Base-by-base conservation (phyloP, 1,140 invertebrate species). In the Fopius arisanus region DNA sequence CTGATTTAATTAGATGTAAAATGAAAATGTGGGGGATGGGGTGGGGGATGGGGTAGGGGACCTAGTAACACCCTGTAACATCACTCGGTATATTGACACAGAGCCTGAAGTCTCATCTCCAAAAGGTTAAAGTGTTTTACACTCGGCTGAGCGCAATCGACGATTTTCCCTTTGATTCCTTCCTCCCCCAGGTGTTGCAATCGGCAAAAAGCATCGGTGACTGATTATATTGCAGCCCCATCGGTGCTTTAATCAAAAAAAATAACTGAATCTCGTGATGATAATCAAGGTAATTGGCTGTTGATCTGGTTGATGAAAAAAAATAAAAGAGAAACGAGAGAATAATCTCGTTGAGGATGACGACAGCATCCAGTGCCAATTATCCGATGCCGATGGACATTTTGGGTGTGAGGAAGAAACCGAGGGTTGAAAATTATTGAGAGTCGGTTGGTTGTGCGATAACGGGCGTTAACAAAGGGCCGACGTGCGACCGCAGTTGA, bases 41-140 rank as follows among this genome's bases (percentile, higher is more conserved):
- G n/a, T n/a, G n/a, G n/a, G n/a, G n/a, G n/a, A n/a, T n/a, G n/a
- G n/a, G n/a, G n/a, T n/a, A n/a, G n/a, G n/a, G n/a, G n/a, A n/a
- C n/a, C 48, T 4, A 19, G 31, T 48, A 16, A n/a, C 1, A 16
- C 37, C n/a, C 19, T 40, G n/a, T 19, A 72, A 74, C 78, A 75
- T 79, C 80, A 81, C 68, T 75, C 77, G 67, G 72, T 75, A 80
- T 78, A 80, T 75, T 14, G 9, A 29, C 28, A 26, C 54, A 26
- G 2, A 7, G 21, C 23, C 28, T 62, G 21, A 28, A 26, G 26
- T 12, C 26, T 69, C 66, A 40, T 69, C 65, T 33, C 71, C 70
- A 70, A 70, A 77, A 77, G 16, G 54, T 26, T 62, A 28, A 62
- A 26, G 26, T 26, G 43, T 70, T 67, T 74, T 51, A 76, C 77